Percentiles rank a stretch among this genome's conserved stretches.
Conservation (phyloP, 2,797 vertebrate genomes). For the Xerus rutilus region DNA sequence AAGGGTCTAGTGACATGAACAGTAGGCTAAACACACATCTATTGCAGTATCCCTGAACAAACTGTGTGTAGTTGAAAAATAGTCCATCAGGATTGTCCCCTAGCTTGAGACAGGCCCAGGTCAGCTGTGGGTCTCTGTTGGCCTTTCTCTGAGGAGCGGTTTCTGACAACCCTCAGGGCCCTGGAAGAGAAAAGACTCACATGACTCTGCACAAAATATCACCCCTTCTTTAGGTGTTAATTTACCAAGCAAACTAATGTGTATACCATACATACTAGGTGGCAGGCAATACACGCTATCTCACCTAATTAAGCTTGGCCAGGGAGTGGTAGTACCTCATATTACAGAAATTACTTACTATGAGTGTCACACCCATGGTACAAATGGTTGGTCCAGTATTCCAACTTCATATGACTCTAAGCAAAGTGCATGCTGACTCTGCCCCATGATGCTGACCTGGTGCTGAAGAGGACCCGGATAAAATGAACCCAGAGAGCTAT, state of each 20-base stretch:
- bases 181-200: neutral
- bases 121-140: neutral
- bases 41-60: neutral
- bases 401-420: neutral
- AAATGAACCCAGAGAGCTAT: neutral
- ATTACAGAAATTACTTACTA: neutral
- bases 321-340: neutral
- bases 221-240: neutral
- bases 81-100: neutral
- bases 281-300: neutral
- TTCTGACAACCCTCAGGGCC: neutral
- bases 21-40: neutral
- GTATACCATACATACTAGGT: no score
- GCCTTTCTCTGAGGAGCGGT: neutral
- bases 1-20: neutral
- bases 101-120: neutral
- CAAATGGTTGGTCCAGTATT: neutral
- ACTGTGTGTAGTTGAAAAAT: neutral
- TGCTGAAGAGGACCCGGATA: neutral
- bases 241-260: neutral
- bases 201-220: neutral
- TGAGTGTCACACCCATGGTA: neutral
- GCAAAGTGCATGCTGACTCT: neutral
- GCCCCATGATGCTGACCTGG: no score
- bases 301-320: neutral